phyloP scores from a whole-genome alignment of 1,140 invertebrate species.

The Hormaphis cornu region DNA sequence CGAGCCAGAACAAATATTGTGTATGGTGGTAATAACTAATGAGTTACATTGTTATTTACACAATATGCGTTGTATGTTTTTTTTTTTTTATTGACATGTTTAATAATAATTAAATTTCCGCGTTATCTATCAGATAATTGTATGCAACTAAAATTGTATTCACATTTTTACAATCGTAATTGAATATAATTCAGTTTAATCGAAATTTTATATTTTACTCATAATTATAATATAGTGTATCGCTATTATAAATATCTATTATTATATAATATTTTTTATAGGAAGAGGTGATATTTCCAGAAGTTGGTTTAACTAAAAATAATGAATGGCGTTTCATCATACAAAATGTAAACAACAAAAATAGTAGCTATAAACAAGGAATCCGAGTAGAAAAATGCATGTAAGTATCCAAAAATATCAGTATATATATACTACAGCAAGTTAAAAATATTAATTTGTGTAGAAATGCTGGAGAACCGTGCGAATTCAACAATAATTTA shows the following conservation, averaged over 20 bases:
- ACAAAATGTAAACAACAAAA: constrained; percentile 2
- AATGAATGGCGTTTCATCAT: constrained; percentile 12
- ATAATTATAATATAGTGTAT: not conserved
- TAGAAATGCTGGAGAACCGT: not conserved
- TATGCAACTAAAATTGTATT: too few relatives aligned
- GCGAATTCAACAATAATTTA: not conserved
- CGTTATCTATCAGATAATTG: too few relatives aligned
- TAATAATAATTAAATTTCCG: too few relatives aligned
- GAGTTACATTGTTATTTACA: too few relatives aligned
- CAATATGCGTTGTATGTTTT: too few relatives aligned
- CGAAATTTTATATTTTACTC: too few relatives aligned
- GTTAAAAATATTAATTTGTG: not conserved
- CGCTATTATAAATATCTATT: not conserved
- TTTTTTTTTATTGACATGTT: too few relatives aligned
- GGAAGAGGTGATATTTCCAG: constrained; percentile 12
- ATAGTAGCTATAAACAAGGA: constrained; percentile 10
- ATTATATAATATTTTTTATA: constrained; percentile 7
- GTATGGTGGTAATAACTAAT: too few relatives aligned
- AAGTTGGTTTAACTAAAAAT: not conserved
- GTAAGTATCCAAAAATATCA: constrained; percentile 11
- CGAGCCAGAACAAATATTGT: too few relatives aligned
- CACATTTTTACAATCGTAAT: too few relatives aligned
- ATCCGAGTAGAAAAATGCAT: constrained; percentile 6
- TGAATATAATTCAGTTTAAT: too few relatives aligned
- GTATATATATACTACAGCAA: not conserved